A percentile compares a stretch with the other conserved stretches of the same genome.
These are phyloP conservation scores for Eolophus roseicapilla DNA, from an alignment of 2,113 vertebrate genomes.

Conservation along the genomic window DNA sequence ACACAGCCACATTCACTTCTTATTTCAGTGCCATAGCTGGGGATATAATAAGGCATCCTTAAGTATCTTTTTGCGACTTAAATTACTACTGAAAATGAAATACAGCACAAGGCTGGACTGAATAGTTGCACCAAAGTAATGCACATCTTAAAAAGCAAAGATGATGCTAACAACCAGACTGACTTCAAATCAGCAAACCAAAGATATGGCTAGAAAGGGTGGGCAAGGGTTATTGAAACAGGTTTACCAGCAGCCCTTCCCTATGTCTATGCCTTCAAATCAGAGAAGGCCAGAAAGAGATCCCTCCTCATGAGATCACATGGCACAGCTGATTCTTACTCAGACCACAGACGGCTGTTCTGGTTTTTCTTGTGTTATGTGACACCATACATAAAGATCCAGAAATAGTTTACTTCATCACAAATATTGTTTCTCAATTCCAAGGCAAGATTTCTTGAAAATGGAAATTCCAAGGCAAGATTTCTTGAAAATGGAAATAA, in stretches of 20 bases:
- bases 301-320: not conserved
- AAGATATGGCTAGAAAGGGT: not conserved
- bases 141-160: not conserved
- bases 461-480: not conserved
- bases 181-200: not conserved
- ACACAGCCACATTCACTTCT: not conserved
- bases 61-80: not conserved
- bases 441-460: not conserved
- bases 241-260: not conserved
- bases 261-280: not conserved
- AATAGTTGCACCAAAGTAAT: not conserved
- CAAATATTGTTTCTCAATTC: not conserved
- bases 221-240: not conserved
- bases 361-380: not conserved
- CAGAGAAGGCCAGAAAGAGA: not conserved
- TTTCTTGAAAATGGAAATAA: not conserved
- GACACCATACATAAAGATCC: not conserved
- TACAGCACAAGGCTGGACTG: not conserved
- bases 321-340: not conserved
- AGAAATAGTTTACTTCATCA: not conserved
- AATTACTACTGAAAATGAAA: not conserved
- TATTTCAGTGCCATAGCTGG: not conserved
- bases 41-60: not conserved
- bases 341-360: not conserved
- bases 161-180: not conserved